Percentiles rank a stretch among this genome's conserved stretches.
These are phyloP conservation scores for Chymomyza fuscimana DNA, from an alignment of 2,888 invertebrate genomes.

Conservation along the genomic window DNA sequence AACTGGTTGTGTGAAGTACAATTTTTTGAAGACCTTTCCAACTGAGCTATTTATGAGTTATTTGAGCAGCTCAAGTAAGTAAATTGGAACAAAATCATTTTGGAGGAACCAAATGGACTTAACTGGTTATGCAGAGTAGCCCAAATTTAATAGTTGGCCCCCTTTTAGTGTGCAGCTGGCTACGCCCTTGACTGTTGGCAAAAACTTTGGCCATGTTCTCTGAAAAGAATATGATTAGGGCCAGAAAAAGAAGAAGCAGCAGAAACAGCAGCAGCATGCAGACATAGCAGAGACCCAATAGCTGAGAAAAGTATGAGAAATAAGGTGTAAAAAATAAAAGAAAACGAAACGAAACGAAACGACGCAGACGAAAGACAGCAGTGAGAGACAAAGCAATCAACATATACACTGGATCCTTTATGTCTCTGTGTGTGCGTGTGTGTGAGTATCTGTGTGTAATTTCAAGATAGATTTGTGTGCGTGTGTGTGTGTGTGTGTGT, in stretches of 20 bases:
- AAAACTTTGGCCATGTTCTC: conserved; percentile 3
- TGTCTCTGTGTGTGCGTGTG: background rate
- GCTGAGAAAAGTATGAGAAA: background rate
- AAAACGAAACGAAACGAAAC: background rate
- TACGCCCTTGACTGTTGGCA: background rate
- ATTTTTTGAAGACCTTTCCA: too few species aligned
- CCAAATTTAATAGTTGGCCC: too few species aligned
- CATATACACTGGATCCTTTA: background rate
- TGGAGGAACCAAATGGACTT: too few species aligned
- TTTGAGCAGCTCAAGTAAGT: too few species aligned
- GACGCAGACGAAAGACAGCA: background rate
- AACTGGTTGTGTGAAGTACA: too few species aligned
- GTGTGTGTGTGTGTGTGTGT: background rate
- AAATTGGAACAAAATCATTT: too few species aligned
- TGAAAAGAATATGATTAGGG: conserved; percentile 13
- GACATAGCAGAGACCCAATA: background rate
- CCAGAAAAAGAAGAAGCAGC: background rate
- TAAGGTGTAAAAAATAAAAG: background rate
- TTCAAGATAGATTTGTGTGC: background rate
- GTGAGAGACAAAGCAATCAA: conserved; percentile 2
- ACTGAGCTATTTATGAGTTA: too few species aligned
- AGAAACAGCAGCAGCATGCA: background rate
- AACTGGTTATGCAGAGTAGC: too few species aligned
- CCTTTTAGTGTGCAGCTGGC: too few species aligned
- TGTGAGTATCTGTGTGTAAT: background rate